Evolutionary conservation across 2,888 invertebrate species (phyloP).

Genomic region (Leucozona laternaria): DNA sequence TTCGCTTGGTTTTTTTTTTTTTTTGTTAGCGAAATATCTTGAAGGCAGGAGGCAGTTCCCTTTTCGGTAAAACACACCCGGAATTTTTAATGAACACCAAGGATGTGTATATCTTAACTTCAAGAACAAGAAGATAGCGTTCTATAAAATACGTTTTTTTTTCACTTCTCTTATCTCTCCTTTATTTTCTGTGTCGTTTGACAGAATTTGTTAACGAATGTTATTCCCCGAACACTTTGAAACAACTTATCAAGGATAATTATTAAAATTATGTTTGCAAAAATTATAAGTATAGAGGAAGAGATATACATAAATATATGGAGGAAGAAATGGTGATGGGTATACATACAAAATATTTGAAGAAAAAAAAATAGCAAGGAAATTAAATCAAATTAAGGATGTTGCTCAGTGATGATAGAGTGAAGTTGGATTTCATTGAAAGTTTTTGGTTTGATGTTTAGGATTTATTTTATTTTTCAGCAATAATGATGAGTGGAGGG

Average conservation of each 20-base stretch:
- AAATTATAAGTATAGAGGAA: slow-evolving; percentile 25
- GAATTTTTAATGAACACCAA: slow-evolving; percentile 75
- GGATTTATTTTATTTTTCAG: background rate
- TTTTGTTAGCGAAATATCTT: slow-evolving; percentile 22
- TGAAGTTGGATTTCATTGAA: background rate
- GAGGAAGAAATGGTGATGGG: slow-evolving; percentile 34
- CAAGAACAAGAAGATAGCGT: slow-evolving; percentile 46
- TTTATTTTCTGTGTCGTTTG: slow-evolving; percentile 60
- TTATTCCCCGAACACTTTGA: slow-evolving; percentile 75
- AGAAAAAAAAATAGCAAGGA: background rate
- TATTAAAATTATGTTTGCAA: slow-evolving; percentile 74
- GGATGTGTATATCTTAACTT: slow-evolving; percentile 72
- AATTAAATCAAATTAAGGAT: slow-evolving; percentile 64
- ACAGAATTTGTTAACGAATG: slow-evolving; percentile 75
- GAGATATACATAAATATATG: slow-evolving; percentile 5
- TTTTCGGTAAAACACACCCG: slow-evolving; percentile 62
- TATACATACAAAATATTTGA: background rate
- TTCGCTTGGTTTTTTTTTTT: slow-evolving; percentile 24
- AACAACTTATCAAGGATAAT: slow-evolving; percentile 76
- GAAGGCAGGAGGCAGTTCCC: slow-evolving; percentile 37
- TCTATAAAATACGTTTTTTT: background rate
- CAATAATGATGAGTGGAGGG: background rate
- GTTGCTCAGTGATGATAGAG: slow-evolving; percentile 31
- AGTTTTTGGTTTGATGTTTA: slow-evolving; percentile 16
- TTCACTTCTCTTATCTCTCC: background rate